Evolutionary conservation across 2,113 vertebrate species (phyloP).

Genomic region (Sander vitreus): DNA sequence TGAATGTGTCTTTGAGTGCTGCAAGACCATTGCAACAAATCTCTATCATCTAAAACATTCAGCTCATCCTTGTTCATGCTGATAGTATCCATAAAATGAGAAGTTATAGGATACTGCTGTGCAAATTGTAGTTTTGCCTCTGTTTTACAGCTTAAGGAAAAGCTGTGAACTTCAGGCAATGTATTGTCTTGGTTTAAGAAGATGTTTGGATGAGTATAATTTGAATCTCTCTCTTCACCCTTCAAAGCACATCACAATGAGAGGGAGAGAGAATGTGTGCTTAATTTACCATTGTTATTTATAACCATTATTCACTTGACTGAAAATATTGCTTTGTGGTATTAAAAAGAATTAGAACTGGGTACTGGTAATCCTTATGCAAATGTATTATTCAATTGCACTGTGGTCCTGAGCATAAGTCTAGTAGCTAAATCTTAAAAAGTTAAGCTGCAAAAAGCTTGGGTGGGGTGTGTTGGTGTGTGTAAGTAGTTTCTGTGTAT

Average conservation of each 20-base stretch:
- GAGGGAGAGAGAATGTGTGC: not conserved
- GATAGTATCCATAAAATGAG: not conserved
- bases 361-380: conserved; percentile 80
- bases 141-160: conserved; percentile 36
- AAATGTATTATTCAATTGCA: conserved; percentile 87
- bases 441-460: conserved; percentile 83
- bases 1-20: not conserved
- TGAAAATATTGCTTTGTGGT: conserved; percentile 63
- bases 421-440: conserved; percentile 86
- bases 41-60: not conserved
- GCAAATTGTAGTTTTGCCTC: conserved; percentile 8
- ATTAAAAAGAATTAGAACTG: conserved; percentile 78
- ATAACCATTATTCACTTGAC: conserved; percentile 57
- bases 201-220: conserved; percentile 22
- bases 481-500: conserved; percentile 21
- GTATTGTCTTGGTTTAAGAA: not conserved
- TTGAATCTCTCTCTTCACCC: conserved; percentile 20
- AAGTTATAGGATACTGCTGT: conserved; percentile 12
- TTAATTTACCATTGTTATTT: conserved; percentile 53
- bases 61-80: not conserved
- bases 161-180: conserved; percentile 11
- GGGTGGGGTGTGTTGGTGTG: not conserved
- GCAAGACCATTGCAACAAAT: not conserved
- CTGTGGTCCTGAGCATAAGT: conserved; percentile 83
- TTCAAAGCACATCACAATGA: conserved; percentile 17